These are phyloP conservation scores for Pristionchus japonicus DNA, from an alignment of 2,888 invertebrate genomes.

Conservation along the genomic window DNA sequence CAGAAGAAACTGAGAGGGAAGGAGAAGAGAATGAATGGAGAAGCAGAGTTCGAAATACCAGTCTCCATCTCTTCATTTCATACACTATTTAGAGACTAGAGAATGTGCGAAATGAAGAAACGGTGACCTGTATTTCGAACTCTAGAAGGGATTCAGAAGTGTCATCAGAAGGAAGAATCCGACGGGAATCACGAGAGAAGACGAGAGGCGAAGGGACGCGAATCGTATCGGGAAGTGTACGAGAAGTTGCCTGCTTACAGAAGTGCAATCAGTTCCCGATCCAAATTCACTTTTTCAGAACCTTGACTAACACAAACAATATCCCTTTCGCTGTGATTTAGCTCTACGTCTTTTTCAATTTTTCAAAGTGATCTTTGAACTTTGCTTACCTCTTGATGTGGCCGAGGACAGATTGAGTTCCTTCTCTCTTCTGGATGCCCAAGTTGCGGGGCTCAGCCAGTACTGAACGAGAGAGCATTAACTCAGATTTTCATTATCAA, in stretches of 20 bases:
- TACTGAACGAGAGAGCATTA: conserved; percentile 56
- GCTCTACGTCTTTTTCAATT: neutral
- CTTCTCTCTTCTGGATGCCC: conserved; percentile 67
- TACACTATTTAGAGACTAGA: neutral
- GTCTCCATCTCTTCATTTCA: neutral
- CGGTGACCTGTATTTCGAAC: neutral
- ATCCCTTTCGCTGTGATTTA: no score
- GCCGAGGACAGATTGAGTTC: conserved; percentile 67
- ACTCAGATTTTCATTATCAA: neutral
- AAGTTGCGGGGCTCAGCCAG: conserved; percentile 72
- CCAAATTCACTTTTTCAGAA: neutral
- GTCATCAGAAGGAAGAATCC: neutral
- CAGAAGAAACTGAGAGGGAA: neutral
- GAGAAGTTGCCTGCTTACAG: conserved; percentile 56
- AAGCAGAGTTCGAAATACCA: no score
- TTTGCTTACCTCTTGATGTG: conserved; percentile 54
- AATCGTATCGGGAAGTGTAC: conserved; percentile 51
- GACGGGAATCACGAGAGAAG: neutral
- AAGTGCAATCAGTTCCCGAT: neutral
- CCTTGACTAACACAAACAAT: no score
- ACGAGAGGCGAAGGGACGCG: conserved; percentile 48
- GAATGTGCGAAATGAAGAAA: neutral
- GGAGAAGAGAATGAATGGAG: neutral
- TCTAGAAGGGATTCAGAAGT: neutral
- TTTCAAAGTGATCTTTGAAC: conserved; percentile 10